Evolutionary conservation across 2,113 vertebrate species (phyloP).

Genomic region (Seriola rivoliana): DNA sequence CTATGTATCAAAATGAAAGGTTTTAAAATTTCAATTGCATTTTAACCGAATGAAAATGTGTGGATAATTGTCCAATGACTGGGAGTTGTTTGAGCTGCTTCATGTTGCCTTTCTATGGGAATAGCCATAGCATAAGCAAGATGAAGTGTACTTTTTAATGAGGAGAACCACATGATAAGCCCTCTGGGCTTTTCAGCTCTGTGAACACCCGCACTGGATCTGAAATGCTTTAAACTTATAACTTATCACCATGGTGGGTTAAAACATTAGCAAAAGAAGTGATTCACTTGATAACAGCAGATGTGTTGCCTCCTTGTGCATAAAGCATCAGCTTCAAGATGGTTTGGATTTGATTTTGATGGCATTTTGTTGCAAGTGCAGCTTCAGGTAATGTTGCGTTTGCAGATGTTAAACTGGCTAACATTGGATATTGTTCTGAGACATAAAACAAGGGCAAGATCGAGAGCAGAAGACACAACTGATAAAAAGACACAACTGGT

Average conservation of each 20-base stretch:
- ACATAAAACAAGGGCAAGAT: not conserved
- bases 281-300: constrained; percentile 31
- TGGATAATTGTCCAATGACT: constrained; percentile 46
- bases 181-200: constrained; percentile 47
- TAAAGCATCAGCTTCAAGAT: constrained; percentile 9
- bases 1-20: constrained; percentile 36
- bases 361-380: constrained; percentile 4
- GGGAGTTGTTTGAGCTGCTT: constrained; percentile 46
- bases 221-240: constrained; percentile 44
- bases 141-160: constrained; percentile 62
- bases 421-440: not conserved
- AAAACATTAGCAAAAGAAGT: constrained; percentile 39
- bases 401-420: constrained; percentile 12
- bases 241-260: constrained; percentile 34
- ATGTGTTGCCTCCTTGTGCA: constrained; percentile 26
- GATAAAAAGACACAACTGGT: not conserved
- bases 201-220: constrained; percentile 46
- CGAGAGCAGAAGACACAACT: not conserved
- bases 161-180: constrained; percentile 59
- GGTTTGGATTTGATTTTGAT: constrained; percentile 10
- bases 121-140: constrained; percentile 49
- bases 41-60: constrained; percentile 31
- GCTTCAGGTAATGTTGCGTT: not conserved
- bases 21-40: constrained; percentile 28
- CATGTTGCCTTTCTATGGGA: constrained; percentile 41